Evolutionary conservation across 2,797 vertebrate genomes (phyloP), one percentile per base, ranked within the genome.

Genomic region (Fringilla coelebs): DNA sequence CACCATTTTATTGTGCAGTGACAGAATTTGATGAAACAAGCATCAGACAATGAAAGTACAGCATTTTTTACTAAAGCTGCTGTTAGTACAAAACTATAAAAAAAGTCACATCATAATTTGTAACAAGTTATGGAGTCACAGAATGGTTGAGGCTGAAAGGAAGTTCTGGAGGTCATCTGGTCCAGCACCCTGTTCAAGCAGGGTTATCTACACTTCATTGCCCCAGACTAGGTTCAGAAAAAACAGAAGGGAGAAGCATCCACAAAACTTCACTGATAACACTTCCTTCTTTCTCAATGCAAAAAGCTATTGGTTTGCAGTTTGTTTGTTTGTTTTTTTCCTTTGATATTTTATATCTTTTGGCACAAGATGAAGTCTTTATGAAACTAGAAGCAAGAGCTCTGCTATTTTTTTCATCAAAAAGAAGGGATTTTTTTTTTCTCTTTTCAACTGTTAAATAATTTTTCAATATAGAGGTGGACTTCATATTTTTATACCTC

Each of bases 301-400:
- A 82, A 78, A 78, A 49, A 32, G 2, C 0, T 38, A 6, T 32
- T 71, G 38, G 1, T n/a, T 51, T 16, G 4, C 12, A 7, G 1
- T 19, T 36, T 57, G 7, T n/a, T 34, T 17, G 8, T 11, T 18
- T 18, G 20, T 40, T 36, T 10, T 32, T 3, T 24, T 45, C 1
- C 13, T 74, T 82, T 70, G 4, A 21, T n/a, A 0, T 5, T 78
- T 74, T 15, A 20, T 38, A 26, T 55, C 4, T 67, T 78, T 38
- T 11, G 3, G 9, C 18, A n/a, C 6, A 60, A 62, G 20, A 34
- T 17, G 2, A 73, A 73, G 1, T 13, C 12, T 51, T 38, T 31
- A 38, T n/a, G 14, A 77, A 67, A 68, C 15, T 17, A 41, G 13
- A 77, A 68, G 21, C 8, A 63, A 34, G 26, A 34, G 5, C 32